Evolutionary conservation across 2,888 invertebrate species (phyloP), one percentile per base, ranked within the genome.

Genomic region (Apoda limacodes): DNA sequence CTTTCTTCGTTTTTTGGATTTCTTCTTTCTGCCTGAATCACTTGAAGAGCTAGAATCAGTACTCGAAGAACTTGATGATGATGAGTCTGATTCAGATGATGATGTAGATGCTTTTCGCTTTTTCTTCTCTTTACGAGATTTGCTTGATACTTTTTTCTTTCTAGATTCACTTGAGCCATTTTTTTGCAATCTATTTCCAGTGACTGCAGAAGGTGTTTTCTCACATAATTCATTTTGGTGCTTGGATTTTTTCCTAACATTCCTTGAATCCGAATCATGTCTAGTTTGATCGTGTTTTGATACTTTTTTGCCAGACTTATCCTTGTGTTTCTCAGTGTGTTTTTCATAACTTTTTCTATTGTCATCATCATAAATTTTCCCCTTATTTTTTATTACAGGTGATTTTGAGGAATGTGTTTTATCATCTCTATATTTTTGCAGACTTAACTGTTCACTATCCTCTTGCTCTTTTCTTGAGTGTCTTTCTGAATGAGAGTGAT

Each of bases 41-140:
- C 69, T 71, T 9, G 74, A 70, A 11, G 72, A 66, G 45, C 65
- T 72, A 21, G 68, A 60, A 4, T 65, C 65, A 42, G 64, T 66
- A 39, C 60, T 67, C 3, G 72, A 57, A 20, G 68, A 62, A 46
- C 63, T 74, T 12, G 66, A 55, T 9, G 64, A 64, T 11, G 72
- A 60, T 12, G 72, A 62, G 29, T 60, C 59, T 42, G 57, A 62
- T 2, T 67, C 67, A 13, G 76, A 67, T 17, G 63, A 59, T 31
- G 71, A 64, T 21, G 71, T 68, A 14, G 75, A 72, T n/a, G 42
- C 42, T 47, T 68, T 70, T 21, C 69, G 63, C 45, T 62, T 46
- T n/a, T n/a, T n/a, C n/a, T n/a, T n/a, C n/a, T n/a, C n/a, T n/a
- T n/a, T n/a, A 17, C 30, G 22, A 19, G 32, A 40, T 28, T 41